phyloP scores from a whole-genome alignment of 2,797 vertebrate species.

The Dallia pectoralis region DNA sequence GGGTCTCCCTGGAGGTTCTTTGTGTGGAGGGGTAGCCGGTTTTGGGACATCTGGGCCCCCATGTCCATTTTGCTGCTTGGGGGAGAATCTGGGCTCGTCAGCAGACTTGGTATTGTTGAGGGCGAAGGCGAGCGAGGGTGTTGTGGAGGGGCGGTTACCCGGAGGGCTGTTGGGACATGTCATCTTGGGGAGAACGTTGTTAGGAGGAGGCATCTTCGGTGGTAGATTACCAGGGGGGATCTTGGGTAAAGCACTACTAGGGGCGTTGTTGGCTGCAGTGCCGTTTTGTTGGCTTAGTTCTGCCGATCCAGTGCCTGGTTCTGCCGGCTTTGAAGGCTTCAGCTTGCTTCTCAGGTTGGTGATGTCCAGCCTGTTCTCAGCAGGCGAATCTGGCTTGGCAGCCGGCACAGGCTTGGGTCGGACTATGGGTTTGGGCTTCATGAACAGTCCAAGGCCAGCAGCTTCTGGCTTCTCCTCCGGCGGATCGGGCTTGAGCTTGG shows the following conservation, averaged over 20 bases:
- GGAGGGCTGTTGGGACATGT: background rate
- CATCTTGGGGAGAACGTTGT: constrained; percentile 26
- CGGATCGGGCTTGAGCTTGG: constrained; percentile 80
- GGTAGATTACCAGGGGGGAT: background rate
- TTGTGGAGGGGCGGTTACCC: background rate
- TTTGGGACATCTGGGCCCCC: constrained; percentile 69
- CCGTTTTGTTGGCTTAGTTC: constrained; percentile 67
- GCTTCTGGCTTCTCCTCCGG: constrained; percentile 79
- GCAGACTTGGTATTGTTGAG: constrained; percentile 56
- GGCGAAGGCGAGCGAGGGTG: background rate
- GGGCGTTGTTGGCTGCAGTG: background rate
- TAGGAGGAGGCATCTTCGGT: constrained; percentile 39
- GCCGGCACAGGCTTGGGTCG: constrained; percentile 86
- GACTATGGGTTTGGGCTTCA: constrained; percentile 88
- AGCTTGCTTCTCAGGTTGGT: constrained; percentile 93
- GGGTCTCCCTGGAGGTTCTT: constrained; percentile 84
- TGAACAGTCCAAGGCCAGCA: constrained; percentile 61
- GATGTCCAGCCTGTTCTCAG: constrained; percentile 88
- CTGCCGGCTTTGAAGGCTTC: constrained; percentile 83
- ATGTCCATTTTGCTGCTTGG: constrained; percentile 76
- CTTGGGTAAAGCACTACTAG: constrained; percentile 36
- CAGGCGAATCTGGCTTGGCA: constrained; percentile 77
- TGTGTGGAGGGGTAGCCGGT: constrained; percentile 64
- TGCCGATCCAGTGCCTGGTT: constrained; percentile 61
- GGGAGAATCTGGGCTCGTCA: constrained; percentile 67